A percentile compares a stretch with the other conserved stretches of the same genome.
Conservation (phyloP, 2,888 invertebrate species). For the Saturnia pavonia region DNA sequence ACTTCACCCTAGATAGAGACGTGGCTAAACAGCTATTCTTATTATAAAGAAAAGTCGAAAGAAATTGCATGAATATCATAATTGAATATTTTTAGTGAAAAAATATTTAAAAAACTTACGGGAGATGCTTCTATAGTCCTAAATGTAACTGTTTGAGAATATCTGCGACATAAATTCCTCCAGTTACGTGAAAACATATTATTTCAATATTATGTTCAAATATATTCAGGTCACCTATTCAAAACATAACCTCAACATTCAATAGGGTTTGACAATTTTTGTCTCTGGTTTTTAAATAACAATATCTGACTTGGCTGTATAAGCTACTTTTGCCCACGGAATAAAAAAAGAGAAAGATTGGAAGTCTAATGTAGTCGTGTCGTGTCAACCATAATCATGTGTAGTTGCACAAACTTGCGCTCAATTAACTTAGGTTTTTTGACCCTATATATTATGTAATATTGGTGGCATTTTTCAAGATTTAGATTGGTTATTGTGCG, state of each 20-base stretch:
- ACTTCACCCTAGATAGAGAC: not conserved
- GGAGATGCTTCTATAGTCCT: slow-evolving; percentile 68
- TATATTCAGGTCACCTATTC: not conserved
- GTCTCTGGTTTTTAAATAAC: no score
- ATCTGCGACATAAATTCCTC: slow-evolving; percentile 63
- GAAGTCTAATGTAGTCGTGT: no score
- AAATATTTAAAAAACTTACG: slow-evolving; percentile 47
- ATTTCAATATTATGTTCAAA: not conserved
- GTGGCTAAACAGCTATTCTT: not conserved
- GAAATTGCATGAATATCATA: not conserved
- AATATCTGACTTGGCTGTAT: no score
- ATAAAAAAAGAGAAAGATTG: no score
- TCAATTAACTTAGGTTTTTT: no score
- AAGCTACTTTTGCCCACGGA: no score
- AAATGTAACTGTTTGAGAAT: slow-evolving; percentile 68
- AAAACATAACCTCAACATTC: slow-evolving; percentile 8
- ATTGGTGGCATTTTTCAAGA: no score
- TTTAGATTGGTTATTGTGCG: no score
- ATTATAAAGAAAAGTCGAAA: not conserved
- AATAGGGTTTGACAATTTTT: not conserved
- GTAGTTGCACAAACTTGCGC: no score
- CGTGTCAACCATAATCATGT: no score
- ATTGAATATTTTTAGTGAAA: not conserved
- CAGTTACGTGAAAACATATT: slow-evolving; percentile 69
- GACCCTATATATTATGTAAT: no score